These are phyloP conservation scores for Actenoides hombroni DNA, from an alignment of 2,113 vertebrate species.

Conservation along the genomic window DNA sequence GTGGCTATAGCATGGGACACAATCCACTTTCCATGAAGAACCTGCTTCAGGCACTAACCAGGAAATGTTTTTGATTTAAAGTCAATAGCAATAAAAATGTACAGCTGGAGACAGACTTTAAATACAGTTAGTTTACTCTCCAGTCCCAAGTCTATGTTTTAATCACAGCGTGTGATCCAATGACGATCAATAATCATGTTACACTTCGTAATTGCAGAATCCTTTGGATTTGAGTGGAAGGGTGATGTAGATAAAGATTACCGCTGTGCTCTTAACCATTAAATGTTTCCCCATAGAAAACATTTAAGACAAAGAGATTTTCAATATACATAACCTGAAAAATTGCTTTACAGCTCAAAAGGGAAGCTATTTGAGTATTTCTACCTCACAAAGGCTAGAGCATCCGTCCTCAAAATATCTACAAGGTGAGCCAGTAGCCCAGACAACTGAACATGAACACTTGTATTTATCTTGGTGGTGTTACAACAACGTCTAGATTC, in stretches of 20 bases:
- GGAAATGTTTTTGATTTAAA: not conserved
- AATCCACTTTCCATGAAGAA: not conserved
- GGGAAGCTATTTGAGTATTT: not conserved
- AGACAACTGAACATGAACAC: not conserved
- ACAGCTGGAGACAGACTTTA: not conserved
- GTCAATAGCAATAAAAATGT: not conserved
- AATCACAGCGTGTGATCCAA: not conserved
- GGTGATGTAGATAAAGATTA: not conserved
- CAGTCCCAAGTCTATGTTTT: not conserved
- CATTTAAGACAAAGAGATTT: not conserved
- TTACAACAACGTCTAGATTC: not conserved
- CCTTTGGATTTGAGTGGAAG: not conserved
- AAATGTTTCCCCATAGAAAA: not conserved
- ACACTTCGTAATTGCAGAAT: not conserved
- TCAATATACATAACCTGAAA: not conserved
- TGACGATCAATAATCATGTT: not conserved
- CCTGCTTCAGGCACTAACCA: not conserved
- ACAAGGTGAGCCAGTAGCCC: not conserved
- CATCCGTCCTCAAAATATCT: not conserved
- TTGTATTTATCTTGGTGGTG: not conserved
- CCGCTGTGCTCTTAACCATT: not conserved
- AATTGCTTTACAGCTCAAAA: not conserved
- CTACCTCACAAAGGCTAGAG: not conserved
- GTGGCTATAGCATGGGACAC: not conserved
- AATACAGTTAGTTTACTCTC: not conserved